Base-by-base conservation (phyloP, 2,113 vertebrate genomes). In the Stercorarius parasiticus region DNA sequence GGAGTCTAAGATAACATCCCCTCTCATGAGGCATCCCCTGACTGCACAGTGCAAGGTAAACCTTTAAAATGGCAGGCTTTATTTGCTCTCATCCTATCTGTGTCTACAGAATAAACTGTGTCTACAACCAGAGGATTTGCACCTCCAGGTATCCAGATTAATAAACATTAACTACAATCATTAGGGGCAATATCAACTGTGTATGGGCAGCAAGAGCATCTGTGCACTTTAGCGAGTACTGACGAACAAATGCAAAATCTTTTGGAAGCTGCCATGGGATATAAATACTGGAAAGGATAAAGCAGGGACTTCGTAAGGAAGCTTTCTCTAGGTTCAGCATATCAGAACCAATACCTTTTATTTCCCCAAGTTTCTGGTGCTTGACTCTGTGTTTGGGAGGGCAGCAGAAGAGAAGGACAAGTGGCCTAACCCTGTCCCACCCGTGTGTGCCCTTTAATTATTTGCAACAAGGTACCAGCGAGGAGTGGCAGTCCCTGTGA, bases 21-120 rank as follows among this genome's bases (percentile, higher is more conserved):
- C 38, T 82, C 88, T 92, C 94, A 43, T 12, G 91, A 96, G 91
- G 50, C 53, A 56, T 34, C 77, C 27, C 70, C 59, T 29, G 32
- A 90, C 67, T 79, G 52, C 71, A 73, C 15, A 76, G 49, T 16
- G 36, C 45, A 59, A 89, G 47, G 78, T 25, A 88, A 90, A 93
- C 89, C 38, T 93, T 79, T 70, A 77, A 91, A 97, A 94, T 5
- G 4, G 40, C 56, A 95, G 40, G 30, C 32, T 78, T 83, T 82
- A 86, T 92, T 95, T 93, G 77, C 32, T 86, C 25, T 61, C 15
- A 12, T n/a, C 1, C 0, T 53, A 43, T 74, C 45, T 50, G n/a
- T 53, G 74, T 32, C 27, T 55, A 82, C 53, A 93, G 55, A 38
- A 93, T 43, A 74, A 93, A 79, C 52, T 20, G 19, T 59, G 34